Conservation (phyloP, 2,113 vertebrate species). For the Poecilia latipinna region DNA sequence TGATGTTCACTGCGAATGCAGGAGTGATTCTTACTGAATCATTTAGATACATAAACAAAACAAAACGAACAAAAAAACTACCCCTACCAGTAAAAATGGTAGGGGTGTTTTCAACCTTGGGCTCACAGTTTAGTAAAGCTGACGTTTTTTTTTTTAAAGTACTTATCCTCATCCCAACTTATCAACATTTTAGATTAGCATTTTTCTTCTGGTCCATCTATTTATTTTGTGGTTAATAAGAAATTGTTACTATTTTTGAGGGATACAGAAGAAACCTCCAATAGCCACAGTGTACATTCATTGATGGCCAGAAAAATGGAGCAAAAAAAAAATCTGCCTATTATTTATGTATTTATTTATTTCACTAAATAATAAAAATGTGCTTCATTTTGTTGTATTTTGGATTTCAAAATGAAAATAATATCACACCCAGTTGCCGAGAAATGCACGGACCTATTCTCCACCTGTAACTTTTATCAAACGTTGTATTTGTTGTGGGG, state of each 20-base stretch:
- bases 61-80: no score
- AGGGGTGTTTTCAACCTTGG: background rate
- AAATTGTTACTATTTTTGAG: no score
- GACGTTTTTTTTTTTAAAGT: background rate
- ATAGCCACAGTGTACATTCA: background rate
- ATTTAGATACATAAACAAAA: no score
- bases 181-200: background rate
- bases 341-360: background rate
- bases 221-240: background rate
- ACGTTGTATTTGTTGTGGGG: background rate
- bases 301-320: background rate
- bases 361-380: background rate
- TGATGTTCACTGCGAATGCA: background rate
- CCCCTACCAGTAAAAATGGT: background rate
- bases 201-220: background rate
- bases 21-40: no score
- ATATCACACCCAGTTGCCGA: background rate
- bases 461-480: conserved; percentile 1
- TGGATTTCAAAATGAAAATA: background rate
- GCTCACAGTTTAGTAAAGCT: background rate
- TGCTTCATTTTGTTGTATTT: background rate
- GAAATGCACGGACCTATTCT: background rate
- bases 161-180: background rate
- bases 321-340: background rate
- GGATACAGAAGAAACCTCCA: background rate